Base-by-base conservation (phyloP, 2,797 vertebrate genomes). In the Hozukius guyotensis region DNA sequence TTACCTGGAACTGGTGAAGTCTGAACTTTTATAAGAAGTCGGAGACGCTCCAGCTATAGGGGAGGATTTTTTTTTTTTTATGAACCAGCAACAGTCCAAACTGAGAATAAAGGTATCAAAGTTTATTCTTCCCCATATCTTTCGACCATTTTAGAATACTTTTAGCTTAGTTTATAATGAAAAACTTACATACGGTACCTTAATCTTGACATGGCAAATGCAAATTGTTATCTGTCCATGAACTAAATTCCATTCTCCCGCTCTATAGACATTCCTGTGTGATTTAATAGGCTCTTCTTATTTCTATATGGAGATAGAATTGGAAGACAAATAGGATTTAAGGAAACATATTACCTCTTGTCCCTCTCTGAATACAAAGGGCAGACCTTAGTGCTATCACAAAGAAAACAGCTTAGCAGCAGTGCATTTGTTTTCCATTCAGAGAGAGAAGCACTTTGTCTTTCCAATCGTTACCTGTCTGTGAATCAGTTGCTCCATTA, bases 401-500 rank as follows among this genome's bases (percentile, higher is more conserved):
- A 95, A 95, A 95, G 95, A 95, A 95, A 96, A 95, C 94, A 96
- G 94, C 94, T 95, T 95, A 93, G 93, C 93, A 77, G 93, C 84
- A 73, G 78, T 83, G 92, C 94, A 94, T 95, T 95, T 95, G 93
- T 96, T 96, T 95, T 95, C 92, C 90, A 94, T 95, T 95, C 94
- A 93, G 83, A 77, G 90, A 92, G 94, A 94, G 96, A 95, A 96
- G 96, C 96, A 96, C 96, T 99, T 97, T 97, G 97, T 97, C 97
- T 97, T 98, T 97, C 97, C 97, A 97, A 98, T 98, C 96, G 97
- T 98, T 99, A 99, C 98, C 97, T 99, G 98, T 97, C 97, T 96
- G 61, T 81, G 94, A 97, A 98, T 99, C 97, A 97, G 97, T 97
- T 97, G 97, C 97, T 98, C 97, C 97, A 97, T 98, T 99, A 98